phyloP scores from a whole-genome alignment of 2,888 invertebrate species.

The Patella ulyssiponensis region DNA sequence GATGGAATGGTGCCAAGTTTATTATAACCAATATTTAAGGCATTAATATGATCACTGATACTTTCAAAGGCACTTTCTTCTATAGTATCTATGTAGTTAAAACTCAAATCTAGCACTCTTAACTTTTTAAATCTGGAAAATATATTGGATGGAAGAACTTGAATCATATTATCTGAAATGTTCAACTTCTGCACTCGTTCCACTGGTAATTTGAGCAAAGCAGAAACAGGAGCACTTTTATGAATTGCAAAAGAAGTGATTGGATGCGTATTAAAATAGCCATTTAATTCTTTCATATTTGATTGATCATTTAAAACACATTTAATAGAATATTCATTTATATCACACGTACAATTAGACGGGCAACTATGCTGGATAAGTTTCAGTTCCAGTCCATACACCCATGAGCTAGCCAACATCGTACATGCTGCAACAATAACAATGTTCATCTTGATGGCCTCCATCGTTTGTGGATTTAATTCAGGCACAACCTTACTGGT shows the following conservation, averaged over 20 bases:
- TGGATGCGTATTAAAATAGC: not conserved
- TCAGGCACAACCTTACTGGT: too few relatives aligned
- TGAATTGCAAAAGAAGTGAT: not conserved
- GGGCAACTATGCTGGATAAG: not conserved
- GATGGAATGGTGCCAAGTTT: conserved; percentile 25
- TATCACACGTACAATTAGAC: not conserved
- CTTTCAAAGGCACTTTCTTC: conserved; percentile 25
- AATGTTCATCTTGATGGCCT: too few relatives aligned
- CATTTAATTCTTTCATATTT: not conserved
- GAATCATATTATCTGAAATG: conserved; percentile 30
- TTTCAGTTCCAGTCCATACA: too few relatives aligned
- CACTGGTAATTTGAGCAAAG: not conserved
- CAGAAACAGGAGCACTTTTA: not conserved
- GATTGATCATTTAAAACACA: not conserved
- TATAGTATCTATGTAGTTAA: conserved; percentile 38
- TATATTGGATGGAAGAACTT: conserved; percentile 16
- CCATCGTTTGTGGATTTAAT: too few relatives aligned
- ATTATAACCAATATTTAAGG: conserved; percentile 37
- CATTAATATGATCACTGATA: conserved; percentile 26
- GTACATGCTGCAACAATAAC: too few relatives aligned
- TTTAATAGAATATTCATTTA: not conserved
- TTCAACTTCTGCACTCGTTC: conserved; percentile 25
- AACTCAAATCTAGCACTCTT: conserved; percentile 39
- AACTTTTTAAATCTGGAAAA: conserved; percentile 29
- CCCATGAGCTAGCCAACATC: too few relatives aligned